A percentile compares a stretch with the other conserved stretches of the same genome.
These are phyloP conservation scores for Oreochromis tanganicae DNA, from an alignment of 2,113 vertebrate species.

Conservation along the genomic window DNA sequence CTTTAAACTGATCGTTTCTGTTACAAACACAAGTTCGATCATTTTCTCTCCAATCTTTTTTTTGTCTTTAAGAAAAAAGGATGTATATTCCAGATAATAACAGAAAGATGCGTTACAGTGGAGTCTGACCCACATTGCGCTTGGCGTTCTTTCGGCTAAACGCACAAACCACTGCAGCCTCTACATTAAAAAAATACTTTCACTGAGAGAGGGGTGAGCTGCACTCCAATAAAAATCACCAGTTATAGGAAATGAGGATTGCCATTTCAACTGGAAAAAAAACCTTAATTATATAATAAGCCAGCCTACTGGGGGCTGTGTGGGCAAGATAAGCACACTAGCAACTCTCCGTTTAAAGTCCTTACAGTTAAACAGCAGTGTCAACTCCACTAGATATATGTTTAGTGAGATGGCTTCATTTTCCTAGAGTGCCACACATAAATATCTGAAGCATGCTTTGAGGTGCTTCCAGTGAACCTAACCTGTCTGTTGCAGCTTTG, in stretches of 20 bases:
- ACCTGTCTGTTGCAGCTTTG: conserved; percentile 1
- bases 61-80: neutral
- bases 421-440: conserved; percentile 17
- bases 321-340: conserved; percentile 59
- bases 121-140: conserved; percentile 46
- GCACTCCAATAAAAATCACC: conserved; percentile 59
- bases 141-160: conserved; percentile 48
- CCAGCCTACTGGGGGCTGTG: conserved; percentile 52
- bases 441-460: conserved; percentile 7
- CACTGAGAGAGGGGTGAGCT: neutral
- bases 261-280: conserved; percentile 62
- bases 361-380: conserved; percentile 46
- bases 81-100: neutral
- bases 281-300: conserved; percentile 68
- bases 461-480: conserved; percentile 10
- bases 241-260: conserved; percentile 66
- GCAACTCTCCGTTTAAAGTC: conserved; percentile 48
- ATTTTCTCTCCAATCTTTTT: neutral
- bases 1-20: neutral
- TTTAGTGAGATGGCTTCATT: conserved; percentile 48
- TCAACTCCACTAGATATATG: conserved; percentile 39
- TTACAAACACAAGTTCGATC: neutral
- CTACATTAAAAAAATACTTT: conserved; percentile 43
- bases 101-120: conserved; percentile 16
- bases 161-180: conserved; percentile 29